A percentile compares a stretch with the other conserved stretches of the same genome.
These are phyloP conservation scores for Eupsittula cactorum DNA, from an alignment of 2,113 vertebrate genomes.

Conservation along the genomic window DNA sequence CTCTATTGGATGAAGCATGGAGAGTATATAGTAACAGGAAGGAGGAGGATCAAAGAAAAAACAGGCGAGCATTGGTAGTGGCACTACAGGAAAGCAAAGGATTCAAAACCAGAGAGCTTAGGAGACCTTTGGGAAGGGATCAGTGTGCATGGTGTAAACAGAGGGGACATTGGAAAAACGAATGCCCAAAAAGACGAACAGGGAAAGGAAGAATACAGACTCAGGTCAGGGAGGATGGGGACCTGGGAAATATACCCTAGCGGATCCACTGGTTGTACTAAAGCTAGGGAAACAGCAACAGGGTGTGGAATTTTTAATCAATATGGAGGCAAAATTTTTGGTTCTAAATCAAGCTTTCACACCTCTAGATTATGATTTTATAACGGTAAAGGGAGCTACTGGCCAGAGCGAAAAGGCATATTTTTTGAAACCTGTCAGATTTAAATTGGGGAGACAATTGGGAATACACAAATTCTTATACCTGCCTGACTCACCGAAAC, in stretches of 20 bases:
- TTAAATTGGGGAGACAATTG: neutral
- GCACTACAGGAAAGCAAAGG: neutral
- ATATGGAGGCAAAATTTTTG: neutral
- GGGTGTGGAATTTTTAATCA: neutral
- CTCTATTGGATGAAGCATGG: neutral
- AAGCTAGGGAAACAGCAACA: neutral
- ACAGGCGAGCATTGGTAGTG: neutral
- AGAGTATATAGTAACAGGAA: neutral
- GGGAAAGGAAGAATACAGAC: neutral
- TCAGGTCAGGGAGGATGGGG: neutral
- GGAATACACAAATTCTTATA: neutral
- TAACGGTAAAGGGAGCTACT: neutral
- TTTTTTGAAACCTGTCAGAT: neutral
- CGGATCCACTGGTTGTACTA: neutral
- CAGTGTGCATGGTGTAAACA: neutral
- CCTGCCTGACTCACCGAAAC: neutral
- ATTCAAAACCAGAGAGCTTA: no score
- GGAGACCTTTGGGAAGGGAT: neutral
- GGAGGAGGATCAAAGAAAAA: neutral
- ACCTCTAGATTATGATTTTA: neutral
- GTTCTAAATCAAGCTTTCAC: neutral
- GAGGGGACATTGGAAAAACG: neutral
- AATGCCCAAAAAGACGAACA: neutral
- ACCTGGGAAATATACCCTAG: neutral
- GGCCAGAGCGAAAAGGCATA: neutral